Conservation (phyloP, 2,888 invertebrate species). For the Nemoura dubitans region DNA sequence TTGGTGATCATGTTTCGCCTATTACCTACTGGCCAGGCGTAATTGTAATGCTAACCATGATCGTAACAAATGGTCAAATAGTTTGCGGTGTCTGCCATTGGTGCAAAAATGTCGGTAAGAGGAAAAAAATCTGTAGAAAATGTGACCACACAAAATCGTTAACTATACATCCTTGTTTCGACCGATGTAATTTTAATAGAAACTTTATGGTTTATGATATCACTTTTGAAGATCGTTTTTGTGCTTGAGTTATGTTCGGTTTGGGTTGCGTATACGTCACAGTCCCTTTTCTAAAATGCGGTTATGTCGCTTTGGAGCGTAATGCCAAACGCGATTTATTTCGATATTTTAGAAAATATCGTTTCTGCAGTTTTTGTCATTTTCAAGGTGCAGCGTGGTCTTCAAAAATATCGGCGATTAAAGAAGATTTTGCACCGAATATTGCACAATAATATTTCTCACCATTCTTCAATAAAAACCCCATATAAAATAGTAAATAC, state of each 20-base stretch:
- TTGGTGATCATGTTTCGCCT: constrained; percentile 27
- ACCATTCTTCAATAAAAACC: not conserved
- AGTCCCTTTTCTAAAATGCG: not conserved
- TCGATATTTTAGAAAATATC: too few relatives aligned
- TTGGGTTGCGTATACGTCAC: not conserved
- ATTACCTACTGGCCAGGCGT: constrained; percentile 21
- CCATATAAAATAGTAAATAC: too few relatives aligned
- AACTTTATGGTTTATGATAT: not conserved
- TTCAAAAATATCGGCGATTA: too few relatives aligned
- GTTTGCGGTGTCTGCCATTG: not conserved
- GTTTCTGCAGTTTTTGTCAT: too few relatives aligned
- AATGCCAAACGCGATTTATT: too few relatives aligned
- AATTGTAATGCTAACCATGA: constrained; percentile 24
- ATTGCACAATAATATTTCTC: not conserved
- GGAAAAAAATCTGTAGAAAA: not conserved
- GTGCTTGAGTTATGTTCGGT: not conserved
- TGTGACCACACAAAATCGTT: not conserved
- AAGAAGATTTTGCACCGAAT: too few relatives aligned
- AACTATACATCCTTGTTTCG: not conserved
- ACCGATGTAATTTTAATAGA: not conserved
- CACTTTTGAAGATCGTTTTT: not conserved
- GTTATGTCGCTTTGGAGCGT: not conserved
- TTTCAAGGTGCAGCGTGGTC: too few relatives aligned
- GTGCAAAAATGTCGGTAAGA: not conserved
- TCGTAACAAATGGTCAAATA: not conserved